Conservation (phyloP, 2,797 vertebrate genomes). For the Sylvilagus floridanus region DNA sequence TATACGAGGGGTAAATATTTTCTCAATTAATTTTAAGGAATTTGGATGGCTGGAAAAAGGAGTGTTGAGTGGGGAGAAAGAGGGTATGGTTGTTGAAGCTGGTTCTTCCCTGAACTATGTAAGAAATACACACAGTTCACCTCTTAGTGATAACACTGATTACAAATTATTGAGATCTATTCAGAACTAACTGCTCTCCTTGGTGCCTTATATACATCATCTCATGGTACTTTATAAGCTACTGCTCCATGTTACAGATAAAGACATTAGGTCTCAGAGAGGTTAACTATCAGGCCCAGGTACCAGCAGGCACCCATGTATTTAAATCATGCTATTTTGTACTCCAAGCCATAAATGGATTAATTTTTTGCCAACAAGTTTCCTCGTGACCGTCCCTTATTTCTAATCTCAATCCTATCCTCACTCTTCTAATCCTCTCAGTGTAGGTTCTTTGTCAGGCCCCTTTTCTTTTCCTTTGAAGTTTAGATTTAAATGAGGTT, state of each 20-base stretch:
- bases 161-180: background rate
- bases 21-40: background rate
- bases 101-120: background rate
- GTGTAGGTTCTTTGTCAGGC: background rate
- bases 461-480: background rate
- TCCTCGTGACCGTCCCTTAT: background rate
- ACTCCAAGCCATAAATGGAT: constrained; percentile 5
- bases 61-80: background rate
- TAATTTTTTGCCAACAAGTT: background rate
- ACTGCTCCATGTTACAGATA: background rate
- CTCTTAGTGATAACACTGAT: background rate
- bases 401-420: background rate
- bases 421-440: background rate
- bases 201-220: background rate
- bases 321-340: background rate
- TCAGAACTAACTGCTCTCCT: background rate
- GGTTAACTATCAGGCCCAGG: background rate
- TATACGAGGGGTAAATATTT: constrained; percentile 14
- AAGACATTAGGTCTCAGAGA: background rate
- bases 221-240: background rate
- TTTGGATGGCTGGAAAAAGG: background rate
- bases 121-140: background rate
- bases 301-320: background rate
- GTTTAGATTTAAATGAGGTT: background rate
- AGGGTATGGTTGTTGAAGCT: background rate